A percentile compares a stretch with the other conserved stretches of the same genome.
Conservation (phyloP, 2,888 invertebrate genomes). For the Punctoribates punctum region DNA sequence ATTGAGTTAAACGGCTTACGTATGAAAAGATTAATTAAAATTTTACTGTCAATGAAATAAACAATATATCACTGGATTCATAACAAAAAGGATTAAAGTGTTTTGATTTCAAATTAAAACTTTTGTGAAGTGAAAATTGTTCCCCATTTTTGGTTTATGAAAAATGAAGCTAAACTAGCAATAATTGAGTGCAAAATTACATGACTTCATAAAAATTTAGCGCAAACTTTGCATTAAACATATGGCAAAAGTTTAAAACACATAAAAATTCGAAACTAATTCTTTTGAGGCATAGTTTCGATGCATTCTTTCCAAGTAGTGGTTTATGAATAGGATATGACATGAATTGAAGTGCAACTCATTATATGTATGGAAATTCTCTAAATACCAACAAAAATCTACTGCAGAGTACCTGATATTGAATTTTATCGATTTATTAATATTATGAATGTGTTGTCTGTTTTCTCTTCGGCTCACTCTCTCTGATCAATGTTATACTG, state of each 20-base stretch:
- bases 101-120: too few relatives aligned
- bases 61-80: too few relatives aligned
- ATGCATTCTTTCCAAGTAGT: not conserved
- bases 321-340: constrained; percentile 13
- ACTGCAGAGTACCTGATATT: not conserved
- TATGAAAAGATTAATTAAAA: too few relatives aligned
- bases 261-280: constrained; percentile 1
- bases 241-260: not conserved
- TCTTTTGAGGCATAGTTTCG: not conserved
- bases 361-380: constrained; percentile 23
- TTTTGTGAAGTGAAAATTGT: too few relatives aligned
- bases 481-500: not conserved
- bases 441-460: not conserved
- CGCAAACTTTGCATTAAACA: not conserved
- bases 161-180: not conserved
- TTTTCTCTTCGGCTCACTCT: not conserved
- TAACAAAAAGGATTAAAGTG: too few relatives aligned
- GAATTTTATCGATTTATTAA: constrained; percentile 20
- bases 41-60: too few relatives aligned
- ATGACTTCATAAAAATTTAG: constrained; percentile 6
- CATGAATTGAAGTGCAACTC: constrained; percentile 31
- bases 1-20: too few relatives aligned
- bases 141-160: not conserved
- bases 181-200: not conserved
- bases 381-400: constrained; percentile 21